phyloP scores from a whole-genome alignment of 2,797 vertebrate genomes.

The Gambelia wislizenii region DNA sequence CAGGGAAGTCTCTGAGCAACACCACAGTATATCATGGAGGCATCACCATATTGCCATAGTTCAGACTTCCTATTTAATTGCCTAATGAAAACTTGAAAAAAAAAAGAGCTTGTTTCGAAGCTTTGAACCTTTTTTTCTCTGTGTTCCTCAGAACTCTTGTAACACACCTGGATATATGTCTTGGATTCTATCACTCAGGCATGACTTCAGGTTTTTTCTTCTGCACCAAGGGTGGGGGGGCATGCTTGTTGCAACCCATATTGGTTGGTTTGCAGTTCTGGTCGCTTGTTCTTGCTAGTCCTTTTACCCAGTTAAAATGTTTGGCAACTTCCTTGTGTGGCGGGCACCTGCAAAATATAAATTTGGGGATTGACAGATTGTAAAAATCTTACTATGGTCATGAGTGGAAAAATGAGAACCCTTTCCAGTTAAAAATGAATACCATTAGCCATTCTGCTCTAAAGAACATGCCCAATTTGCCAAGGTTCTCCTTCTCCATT shows the following conservation, averaged over 20 bases:
- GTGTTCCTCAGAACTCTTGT: constrained; percentile 81
- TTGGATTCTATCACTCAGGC: constrained; percentile 81
- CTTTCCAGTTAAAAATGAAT: constrained; percentile 75
- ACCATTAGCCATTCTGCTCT: constrained; percentile 66
- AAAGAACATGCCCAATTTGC: constrained; percentile 60
- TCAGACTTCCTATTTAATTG: constrained; percentile 80
- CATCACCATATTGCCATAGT: constrained; percentile 82
- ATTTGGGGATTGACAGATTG: constrained; percentile 75
- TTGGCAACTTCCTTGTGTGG: constrained; percentile 76
- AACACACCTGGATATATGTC: constrained; percentile 81
- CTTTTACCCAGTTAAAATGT: constrained; percentile 74
- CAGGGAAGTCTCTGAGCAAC: constrained; percentile 80
- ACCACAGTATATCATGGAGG: constrained; percentile 79
- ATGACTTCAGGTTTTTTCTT: constrained; percentile 80
- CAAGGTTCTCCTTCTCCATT: constrained; percentile 69
- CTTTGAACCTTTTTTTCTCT: constrained; percentile 78
- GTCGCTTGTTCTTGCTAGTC: constrained; percentile 77
- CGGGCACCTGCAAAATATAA: constrained; percentile 78
- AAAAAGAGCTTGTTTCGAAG: constrained; percentile 77
- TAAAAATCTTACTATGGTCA: constrained; percentile 75
- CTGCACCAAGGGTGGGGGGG: constrained; percentile 75
- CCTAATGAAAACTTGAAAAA: constrained; percentile 79
- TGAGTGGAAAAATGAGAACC: constrained; percentile 76
- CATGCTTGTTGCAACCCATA: constrained; percentile 73
- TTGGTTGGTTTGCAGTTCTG: constrained; percentile 74